Evolutionary conservation across 2,113 vertebrate species (phyloP).

Genomic region (Oxyruncus cristatus): DNA sequence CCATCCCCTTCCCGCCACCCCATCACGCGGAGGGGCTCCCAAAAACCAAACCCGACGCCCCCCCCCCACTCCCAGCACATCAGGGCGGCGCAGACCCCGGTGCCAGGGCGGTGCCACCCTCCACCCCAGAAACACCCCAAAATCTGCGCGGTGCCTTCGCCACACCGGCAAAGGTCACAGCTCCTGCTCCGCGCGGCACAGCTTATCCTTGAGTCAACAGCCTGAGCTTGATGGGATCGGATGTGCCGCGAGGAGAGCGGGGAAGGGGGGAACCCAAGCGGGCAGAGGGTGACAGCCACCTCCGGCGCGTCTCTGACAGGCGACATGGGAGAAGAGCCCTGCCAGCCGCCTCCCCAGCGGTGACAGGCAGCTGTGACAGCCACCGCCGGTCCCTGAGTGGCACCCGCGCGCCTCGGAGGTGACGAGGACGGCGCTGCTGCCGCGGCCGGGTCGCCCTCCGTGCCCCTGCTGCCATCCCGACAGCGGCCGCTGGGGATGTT

Average conservation of each 20-base stretch:
- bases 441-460: neutral
- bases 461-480: neutral
- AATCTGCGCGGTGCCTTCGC: neutral
- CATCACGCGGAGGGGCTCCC: neutral
- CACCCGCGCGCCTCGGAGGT: neutral
- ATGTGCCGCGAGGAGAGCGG: neutral
- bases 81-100: accelerated
- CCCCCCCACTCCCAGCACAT: neutral
- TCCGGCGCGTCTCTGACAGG: constrained; percentile 36
- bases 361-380: constrained; percentile 61
- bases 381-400: neutral
- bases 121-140: neutral
- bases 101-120: neutral
- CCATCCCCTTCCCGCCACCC: neutral
- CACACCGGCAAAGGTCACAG: accelerated
- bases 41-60: neutral
- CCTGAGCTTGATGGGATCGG: neutral
- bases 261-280: neutral
- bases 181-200: neutral
- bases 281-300: neutral
- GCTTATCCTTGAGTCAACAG: neutral
- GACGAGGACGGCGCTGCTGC: neutral
- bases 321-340: neutral
- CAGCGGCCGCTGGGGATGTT: neutral
- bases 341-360: neutral